These are phyloP conservation scores for Silurus aristotelis DNA, from an alignment of 2,797 vertebrate species.

Conservation along the genomic window DNA sequence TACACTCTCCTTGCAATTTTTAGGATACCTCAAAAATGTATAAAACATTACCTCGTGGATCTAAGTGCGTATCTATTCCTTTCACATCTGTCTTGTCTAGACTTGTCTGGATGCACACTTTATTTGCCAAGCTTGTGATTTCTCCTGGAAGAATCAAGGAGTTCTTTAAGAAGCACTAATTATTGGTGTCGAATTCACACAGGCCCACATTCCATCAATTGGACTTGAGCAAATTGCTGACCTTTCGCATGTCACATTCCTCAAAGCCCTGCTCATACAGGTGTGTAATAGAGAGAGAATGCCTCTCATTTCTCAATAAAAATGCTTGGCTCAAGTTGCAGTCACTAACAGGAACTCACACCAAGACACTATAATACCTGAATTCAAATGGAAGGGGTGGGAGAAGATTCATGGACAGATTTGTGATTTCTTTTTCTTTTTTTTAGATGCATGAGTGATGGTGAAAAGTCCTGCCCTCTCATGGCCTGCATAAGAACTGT, in stretches of 20 bases:
- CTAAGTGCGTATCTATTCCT: constrained; percentile 70
- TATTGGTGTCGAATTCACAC: constrained; percentile 44
- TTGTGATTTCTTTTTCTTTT: neutral
- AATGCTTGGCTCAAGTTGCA: constrained; percentile 15
- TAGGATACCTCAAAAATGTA: constrained; percentile 24
- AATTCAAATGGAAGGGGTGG: neutral
- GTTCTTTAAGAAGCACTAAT: constrained; percentile 39
- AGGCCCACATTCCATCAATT: constrained; percentile 21
- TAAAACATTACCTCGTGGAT: constrained; percentile 40
- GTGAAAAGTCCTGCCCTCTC: constrained; percentile 41
- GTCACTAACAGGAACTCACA: constrained; percentile 9
- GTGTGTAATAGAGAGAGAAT: constrained; percentile 23
- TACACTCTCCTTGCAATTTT: neutral
- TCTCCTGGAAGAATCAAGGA: constrained; percentile 35
- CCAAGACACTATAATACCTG: neutral
- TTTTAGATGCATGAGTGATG: neutral
- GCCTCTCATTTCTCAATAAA: constrained; percentile 8
- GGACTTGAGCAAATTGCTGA: constrained; percentile 35
- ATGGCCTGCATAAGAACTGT: constrained; percentile 20
- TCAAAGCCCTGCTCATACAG: constrained; percentile 24
- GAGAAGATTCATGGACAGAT: neutral
- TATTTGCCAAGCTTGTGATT: constrained; percentile 59
- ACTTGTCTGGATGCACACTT: constrained; percentile 60
- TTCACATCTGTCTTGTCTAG: constrained; percentile 67
- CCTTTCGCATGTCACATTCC: constrained; percentile 39